Conservation (phyloP, 2,888 invertebrate genomes). For the Vandiemenella viatica region DNA sequence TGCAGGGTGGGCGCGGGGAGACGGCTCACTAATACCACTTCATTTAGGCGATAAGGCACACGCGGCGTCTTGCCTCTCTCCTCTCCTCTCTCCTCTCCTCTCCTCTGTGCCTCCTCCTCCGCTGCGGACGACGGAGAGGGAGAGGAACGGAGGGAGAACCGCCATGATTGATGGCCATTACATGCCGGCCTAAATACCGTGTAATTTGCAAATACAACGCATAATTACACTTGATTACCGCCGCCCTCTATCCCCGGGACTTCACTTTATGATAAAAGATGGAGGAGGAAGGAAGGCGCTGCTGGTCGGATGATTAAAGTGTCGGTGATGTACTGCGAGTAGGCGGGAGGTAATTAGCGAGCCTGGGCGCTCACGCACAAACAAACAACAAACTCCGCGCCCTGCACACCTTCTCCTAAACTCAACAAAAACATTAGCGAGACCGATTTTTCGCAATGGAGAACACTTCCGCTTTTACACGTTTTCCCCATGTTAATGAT, state of each 20-base stretch:
- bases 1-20: conserved; percentile 9
- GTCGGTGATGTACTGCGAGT: conserved; percentile 15
- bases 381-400: neutral
- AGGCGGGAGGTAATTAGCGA: neutral
- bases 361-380: neutral
- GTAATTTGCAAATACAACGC: conserved; percentile 62
- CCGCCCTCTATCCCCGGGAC: conserved; percentile 12
- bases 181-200: conserved; percentile 44
- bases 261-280: conserved; percentile 12
- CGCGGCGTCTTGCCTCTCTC: neutral
- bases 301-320: conserved; percentile 15
- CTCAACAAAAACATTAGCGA: neutral
- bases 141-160: too few relatives aligned
- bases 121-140: too few relatives aligned
- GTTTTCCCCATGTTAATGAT: too few relatives aligned
- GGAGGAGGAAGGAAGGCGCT: conserved; percentile 2
- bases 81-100: conserved; percentile 5
- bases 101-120: too few relatives aligned
- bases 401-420: neutral
- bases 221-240: conserved; percentile 32
- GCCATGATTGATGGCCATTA: conserved; percentile 17
- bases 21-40: conserved; percentile 17
- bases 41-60: conserved; percentile 18
- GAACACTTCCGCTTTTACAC: too few relatives aligned
- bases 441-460: too few relatives aligned